phyloP scores from a whole-genome alignment of 2,888 invertebrate genomes.

The Agriopis leucophaearia region DNA sequence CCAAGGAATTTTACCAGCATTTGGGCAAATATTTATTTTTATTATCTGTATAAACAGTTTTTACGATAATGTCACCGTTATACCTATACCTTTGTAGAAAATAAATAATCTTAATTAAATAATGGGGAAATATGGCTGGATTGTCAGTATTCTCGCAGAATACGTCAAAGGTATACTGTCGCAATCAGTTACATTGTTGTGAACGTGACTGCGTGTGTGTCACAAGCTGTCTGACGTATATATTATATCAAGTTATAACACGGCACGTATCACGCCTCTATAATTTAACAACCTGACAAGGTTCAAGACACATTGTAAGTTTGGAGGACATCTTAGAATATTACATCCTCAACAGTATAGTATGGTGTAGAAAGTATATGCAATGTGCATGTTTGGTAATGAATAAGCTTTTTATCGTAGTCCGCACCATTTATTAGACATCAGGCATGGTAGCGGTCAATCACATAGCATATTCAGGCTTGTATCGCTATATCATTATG shows the following conservation, averaged over 20 bases:
- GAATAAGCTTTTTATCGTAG: too few relatives aligned
- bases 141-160: conserved; percentile 46
- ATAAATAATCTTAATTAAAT: conserved; percentile 1
- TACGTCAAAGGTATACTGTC: neutral
- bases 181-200: conserved; percentile 25
- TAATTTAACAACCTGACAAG: conserved; percentile 54
- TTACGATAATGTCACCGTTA: neutral
- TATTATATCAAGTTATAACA: conserved; percentile 54
- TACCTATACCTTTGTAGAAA: neutral
- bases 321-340: conserved; percentile 45
- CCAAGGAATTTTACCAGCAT: neutral
- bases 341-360: conserved; percentile 33
- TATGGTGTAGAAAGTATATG: too few relatives aligned
- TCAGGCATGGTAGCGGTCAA: too few relatives aligned
- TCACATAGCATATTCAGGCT: too few relatives aligned
- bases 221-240: conserved; percentile 44
- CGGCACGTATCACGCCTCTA: conserved; percentile 50
- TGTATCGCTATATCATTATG: too few relatives aligned
- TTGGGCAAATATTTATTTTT: conserved; percentile 6
- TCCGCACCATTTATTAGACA: too few relatives aligned
- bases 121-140: conserved; percentile 22
- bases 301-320: conserved; percentile 46
- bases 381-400: too few relatives aligned
- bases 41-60: neutral
- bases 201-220: conserved; percentile 46